Evolutionary conservation across 2,113 vertebrate genomes (phyloP).

Genomic region (Hymenochirus boettgeri): DNA sequence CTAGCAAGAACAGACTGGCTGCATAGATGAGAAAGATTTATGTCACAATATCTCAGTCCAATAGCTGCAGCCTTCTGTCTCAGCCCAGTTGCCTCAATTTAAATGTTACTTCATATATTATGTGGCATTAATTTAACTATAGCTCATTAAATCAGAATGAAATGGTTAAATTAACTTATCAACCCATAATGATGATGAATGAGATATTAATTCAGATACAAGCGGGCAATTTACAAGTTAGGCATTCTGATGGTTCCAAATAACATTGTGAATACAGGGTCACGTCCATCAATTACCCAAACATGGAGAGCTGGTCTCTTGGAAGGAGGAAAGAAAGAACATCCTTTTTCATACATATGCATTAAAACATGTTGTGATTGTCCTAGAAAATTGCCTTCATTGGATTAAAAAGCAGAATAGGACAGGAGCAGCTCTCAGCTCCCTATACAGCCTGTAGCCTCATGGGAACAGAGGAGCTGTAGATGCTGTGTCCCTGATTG

Average conservation of each 20-base stretch:
- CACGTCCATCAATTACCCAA: conserved; percentile 99
- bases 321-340: conserved; percentile 75
- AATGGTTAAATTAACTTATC: conserved; percentile 99
- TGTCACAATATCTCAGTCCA: conserved; percentile 91
- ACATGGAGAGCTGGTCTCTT: conserved; percentile 85
- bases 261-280: conserved; percentile 99
- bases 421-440: conserved; percentile 70
- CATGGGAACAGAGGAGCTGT: not conserved
- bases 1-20: conserved; percentile 74
- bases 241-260: conserved; percentile 99
- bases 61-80: conserved; percentile 95
- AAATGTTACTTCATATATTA: conserved; percentile 99
- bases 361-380: conserved; percentile 99
- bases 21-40: conserved; percentile 95
- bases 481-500: too few species aligned
- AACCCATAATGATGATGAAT: conserved; percentile 99
- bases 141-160: conserved; percentile 99
- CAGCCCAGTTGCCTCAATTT: conserved; percentile 99
- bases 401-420: conserved; percentile 85
- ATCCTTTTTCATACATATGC: conserved; percentile 98
- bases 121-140: conserved; percentile 99
- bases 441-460: conserved; percentile 56
- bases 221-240: conserved; percentile 99
- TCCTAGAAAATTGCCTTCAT: conserved; percentile 98
- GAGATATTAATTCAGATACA: conserved; percentile 99